Conservation (phyloP, 2,113 vertebrate genomes). For the Gavia stellata region DNA sequence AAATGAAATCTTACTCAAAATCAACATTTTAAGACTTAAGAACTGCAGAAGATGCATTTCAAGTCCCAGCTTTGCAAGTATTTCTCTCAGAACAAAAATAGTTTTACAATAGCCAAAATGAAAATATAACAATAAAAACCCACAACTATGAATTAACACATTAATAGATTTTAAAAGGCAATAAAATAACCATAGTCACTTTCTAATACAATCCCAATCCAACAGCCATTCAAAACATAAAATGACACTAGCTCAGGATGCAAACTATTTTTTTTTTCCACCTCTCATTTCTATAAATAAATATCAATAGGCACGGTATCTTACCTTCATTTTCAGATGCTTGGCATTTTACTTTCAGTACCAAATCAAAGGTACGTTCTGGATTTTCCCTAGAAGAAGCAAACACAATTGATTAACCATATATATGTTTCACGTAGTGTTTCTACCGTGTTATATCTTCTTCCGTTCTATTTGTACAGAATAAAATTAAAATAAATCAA, state of each 20-base stretch:
- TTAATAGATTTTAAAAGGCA: neutral
- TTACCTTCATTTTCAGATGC: slow-evolving; percentile 90
- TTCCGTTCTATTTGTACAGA: neutral
- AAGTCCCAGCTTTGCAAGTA: neutral
- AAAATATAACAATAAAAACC: neutral
- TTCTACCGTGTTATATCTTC: neutral
- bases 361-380: slow-evolving; percentile 92
- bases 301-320: neutral
- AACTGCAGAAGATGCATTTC: neutral
- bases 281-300: neutral
- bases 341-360: slow-evolving; percentile 89
- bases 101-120: neutral
- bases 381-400: slow-evolving; percentile 86
- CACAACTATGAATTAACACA: neutral
- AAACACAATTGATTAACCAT: slow-evolving; percentile 12
- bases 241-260: neutral
- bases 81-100: neutral
- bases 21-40: neutral
- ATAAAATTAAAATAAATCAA: neutral
- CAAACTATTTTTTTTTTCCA: neutral
- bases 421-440: neutral
- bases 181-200: neutral
- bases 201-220: neutral
- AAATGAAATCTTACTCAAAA: neutral
- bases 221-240: neutral